Evolutionary conservation across 2,888 invertebrate genomes (phyloP).

Genomic region (Bellardia bayeri): DNA sequence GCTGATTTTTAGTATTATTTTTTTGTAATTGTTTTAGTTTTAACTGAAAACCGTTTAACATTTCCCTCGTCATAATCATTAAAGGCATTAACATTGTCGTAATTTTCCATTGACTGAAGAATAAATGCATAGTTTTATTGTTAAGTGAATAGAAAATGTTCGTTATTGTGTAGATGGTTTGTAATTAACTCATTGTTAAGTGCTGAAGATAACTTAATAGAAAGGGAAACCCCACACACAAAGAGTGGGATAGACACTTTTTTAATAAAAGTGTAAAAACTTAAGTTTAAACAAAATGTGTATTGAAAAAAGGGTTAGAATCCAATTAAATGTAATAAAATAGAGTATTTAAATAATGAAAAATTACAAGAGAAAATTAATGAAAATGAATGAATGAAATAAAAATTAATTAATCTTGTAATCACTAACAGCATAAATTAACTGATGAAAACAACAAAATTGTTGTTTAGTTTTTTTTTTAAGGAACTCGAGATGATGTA

Average conservation of each 20-base stretch:
- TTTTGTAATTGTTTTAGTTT: neutral
- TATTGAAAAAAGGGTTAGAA: constrained; percentile 11
- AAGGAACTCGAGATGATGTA: too few species aligned
- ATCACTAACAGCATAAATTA: neutral
- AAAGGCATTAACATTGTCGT: constrained; percentile 50
- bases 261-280: neutral
- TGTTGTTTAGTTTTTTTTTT: too few species aligned
- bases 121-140: constrained; percentile 22
- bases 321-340: constrained; percentile 31
- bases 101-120: constrained; percentile 68
- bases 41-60: constrained; percentile 45
- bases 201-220: constrained; percentile 15
- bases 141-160: constrained; percentile 61
- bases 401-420: too few species aligned
- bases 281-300: neutral
- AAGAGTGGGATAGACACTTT: neutral
- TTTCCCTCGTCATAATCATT: constrained; percentile 55
- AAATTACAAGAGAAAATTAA: constrained; percentile 10
- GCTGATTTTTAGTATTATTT: neutral
- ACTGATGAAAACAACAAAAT: neutral
- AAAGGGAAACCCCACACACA: constrained; percentile 25
- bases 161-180: constrained; percentile 15
- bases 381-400: too few species aligned
- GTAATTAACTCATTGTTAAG: constrained; percentile 49
- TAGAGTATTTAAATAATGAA: neutral